Percentiles rank a stretch among this genome's conserved stretches.
phyloP scores from a whole-genome alignment of 2,113 vertebrate species.

The Litocranius walleri region DNA sequence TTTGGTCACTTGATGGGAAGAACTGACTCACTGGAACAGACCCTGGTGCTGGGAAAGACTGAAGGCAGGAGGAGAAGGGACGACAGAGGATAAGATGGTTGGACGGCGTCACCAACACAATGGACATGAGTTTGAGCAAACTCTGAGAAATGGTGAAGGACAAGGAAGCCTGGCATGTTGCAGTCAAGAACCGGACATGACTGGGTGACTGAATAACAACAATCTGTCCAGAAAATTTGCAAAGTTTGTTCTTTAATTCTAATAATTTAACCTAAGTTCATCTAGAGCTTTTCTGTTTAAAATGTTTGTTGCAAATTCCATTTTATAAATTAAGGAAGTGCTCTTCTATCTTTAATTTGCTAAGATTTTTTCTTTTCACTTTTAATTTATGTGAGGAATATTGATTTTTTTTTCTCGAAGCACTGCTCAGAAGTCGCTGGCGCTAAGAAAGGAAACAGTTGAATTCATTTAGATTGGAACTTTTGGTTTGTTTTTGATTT shows the following conservation, averaged over 20 bases:
- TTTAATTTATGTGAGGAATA: background rate
- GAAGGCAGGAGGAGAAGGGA: background rate
- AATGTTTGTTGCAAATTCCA: background rate
- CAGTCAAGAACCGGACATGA: background rate
- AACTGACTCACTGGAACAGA: background rate
- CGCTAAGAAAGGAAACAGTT: background rate
- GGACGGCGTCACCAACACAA: rapidly evolving
- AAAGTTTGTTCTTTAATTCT: background rate
- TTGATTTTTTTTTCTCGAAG: background rate
- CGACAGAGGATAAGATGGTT: background rate
- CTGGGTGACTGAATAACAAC: background rate
- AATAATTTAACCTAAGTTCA: background rate
- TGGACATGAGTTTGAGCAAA: background rate
- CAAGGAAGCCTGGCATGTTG: background rate
- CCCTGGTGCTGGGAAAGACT: background rate
- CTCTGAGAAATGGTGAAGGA: background rate
- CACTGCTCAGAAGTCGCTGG: background rate
- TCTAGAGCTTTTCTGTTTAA: background rate
- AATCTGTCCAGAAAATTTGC: background rate
- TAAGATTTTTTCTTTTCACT: background rate
- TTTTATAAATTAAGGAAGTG: background rate
- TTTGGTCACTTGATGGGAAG: background rate
- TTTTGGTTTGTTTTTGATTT: background rate
- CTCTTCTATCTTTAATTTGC: background rate
- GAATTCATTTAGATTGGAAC: background rate